phyloP scores from a whole-genome alignment of 2,888 invertebrate genomes.

The Aphelenchoides bicaudatus region DNA sequence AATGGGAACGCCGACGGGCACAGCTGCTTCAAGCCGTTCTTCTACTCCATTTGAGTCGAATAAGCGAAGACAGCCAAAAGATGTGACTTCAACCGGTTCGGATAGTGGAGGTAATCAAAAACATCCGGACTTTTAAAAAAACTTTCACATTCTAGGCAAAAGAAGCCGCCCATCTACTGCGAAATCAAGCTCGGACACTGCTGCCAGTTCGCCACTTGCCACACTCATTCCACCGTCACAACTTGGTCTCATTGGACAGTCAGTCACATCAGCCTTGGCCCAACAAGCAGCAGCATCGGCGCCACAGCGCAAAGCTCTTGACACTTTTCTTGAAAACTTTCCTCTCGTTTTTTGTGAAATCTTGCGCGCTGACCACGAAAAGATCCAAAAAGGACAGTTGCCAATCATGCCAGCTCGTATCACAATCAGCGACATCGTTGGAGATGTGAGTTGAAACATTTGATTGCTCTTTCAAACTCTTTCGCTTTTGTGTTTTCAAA shows the following conservation, averaged over 20 bases:
- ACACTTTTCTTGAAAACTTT: neutral
- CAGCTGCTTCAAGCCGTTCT: constrained; percentile 5
- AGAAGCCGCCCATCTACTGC: neutral
- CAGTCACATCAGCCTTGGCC: neutral
- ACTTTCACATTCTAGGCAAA: neutral
- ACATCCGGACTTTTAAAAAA: too few relatives aligned
- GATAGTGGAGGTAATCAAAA: neutral
- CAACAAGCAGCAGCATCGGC: neutral
- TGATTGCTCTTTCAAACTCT: neutral
- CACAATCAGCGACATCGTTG: constrained; percentile 4
- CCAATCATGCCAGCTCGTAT: neutral
- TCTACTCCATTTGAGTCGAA: neutral
- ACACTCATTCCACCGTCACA: neutral
- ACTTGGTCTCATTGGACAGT: neutral
- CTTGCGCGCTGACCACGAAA: neutral
- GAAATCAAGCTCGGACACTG: too few relatives aligned
- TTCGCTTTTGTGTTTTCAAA: neutral
- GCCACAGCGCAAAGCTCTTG: neutral
- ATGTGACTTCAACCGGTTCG: neutral
- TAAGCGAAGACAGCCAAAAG: neutral
- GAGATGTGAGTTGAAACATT: neutral
- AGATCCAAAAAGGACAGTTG: neutral
- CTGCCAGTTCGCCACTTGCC: neutral
- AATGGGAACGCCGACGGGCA: neutral
- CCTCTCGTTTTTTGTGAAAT: neutral